A percentile compares a stretch with the other conserved stretches of the same genome.
Conservation (phyloP, 1,140 invertebrate species). For the Vanessa atalanta region DNA sequence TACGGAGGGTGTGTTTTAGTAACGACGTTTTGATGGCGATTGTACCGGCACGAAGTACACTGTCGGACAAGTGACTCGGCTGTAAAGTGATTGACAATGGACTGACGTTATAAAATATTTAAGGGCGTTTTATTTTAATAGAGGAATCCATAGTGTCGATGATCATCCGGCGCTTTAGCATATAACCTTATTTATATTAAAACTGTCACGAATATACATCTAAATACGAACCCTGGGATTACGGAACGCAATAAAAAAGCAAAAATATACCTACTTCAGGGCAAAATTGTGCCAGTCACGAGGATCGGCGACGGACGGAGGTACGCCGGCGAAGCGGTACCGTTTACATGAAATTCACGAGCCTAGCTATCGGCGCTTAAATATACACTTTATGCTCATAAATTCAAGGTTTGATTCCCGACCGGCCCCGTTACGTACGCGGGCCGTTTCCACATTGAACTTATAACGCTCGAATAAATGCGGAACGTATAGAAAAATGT, state of each 20-base stretch:
- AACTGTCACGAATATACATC: constrained; percentile 27
- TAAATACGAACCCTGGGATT: constrained; percentile 44
- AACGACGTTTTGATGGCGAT: constrained; percentile 60
- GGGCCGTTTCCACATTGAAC: constrained; percentile 40
- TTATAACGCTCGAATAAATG: constrained; percentile 59
- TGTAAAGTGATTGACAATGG: constrained; percentile 47
- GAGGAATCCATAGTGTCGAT: background rate
- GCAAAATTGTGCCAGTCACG: constrained; percentile 75
- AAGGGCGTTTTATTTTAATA: constrained; percentile 8
- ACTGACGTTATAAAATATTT: background rate
- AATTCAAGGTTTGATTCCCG: constrained; percentile 55
- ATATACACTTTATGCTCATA: constrained; percentile 53
- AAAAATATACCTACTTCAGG: constrained; percentile 69
- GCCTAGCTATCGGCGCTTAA: constrained; percentile 49
- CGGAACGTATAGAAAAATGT: constrained; percentile 75
- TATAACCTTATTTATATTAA: background rate
- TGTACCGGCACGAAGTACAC: constrained; percentile 27
- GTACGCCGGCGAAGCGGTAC: constrained; percentile 42
- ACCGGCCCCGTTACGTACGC: constrained; percentile 36
- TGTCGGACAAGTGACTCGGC: constrained; percentile 29
- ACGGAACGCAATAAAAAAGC: constrained; percentile 68
- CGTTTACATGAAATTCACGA: constrained; percentile 69
- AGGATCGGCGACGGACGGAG: constrained; percentile 51
- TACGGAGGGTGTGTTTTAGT: constrained; percentile 57
- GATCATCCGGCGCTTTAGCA: background rate